phyloP scores from a whole-genome alignment of 2,797 vertebrate genomes.

The Pseudocheirus occidentalis region DNA sequence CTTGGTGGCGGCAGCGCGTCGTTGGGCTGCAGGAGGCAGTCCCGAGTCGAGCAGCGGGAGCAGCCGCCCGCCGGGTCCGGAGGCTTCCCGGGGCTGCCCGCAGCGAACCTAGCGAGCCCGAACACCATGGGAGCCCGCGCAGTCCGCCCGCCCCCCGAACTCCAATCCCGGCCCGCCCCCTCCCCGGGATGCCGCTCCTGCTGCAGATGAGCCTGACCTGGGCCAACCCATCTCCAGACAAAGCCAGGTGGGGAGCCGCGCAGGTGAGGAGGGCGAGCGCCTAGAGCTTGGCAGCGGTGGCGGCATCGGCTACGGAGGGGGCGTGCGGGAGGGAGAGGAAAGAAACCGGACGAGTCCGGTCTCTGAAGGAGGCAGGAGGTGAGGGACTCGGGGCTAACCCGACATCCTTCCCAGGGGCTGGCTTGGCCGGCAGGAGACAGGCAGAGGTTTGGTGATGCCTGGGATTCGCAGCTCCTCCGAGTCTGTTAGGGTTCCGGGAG shows the following conservation, averaged over 20 bases:
- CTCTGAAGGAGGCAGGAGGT: not conserved
- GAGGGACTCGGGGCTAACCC: not conserved
- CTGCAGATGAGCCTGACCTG: slow-evolving; percentile 68
- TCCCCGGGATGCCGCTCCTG: slow-evolving; percentile 37
- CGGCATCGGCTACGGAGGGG: not conserved
- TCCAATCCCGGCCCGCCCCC: not conserved
- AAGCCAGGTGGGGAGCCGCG: slow-evolving; percentile 7
- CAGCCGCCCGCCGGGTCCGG: fast-evolving
- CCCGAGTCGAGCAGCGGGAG: not conserved
- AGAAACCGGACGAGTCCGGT: not conserved
- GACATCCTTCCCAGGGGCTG: not conserved
- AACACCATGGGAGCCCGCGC: slow-evolving; percentile 28
- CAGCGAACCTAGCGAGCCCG: slow-evolving; percentile 15
- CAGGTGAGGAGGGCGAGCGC: slow-evolving; percentile 41
- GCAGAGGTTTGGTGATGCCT: not conserved
- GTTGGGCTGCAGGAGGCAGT: not conserved
- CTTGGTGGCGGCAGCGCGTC: not conserved
- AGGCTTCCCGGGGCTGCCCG: not conserved
- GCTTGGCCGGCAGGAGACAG: not conserved
- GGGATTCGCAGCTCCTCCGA: not conserved
- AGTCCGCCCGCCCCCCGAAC: not conserved
- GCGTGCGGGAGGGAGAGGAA: not conserved
- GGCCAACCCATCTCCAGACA: slow-evolving; percentile 12
- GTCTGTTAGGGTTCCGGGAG: not conserved
- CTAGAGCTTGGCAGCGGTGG: not conserved